Conservation (phyloP, 2,888 invertebrate species). For the Cerastis leucographa region DNA sequence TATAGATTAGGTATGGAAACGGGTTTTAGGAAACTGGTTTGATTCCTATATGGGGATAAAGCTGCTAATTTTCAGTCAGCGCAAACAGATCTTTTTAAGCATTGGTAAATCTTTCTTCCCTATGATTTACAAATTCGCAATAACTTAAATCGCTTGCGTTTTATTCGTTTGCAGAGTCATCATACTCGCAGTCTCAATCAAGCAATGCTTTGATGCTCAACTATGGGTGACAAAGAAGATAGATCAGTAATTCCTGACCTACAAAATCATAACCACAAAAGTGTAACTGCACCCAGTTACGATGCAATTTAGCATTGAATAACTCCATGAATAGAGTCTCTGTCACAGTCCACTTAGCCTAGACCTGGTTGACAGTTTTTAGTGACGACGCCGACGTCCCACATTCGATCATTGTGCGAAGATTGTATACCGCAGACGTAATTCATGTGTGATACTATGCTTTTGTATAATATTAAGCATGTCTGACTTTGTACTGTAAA, state of each 20-base stretch:
- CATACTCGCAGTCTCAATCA: background rate
- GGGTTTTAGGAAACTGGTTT: background rate
- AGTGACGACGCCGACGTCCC: slow-evolving; percentile 38
- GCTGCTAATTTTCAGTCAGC: background rate
- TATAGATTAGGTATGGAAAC: background rate
- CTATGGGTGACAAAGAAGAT: background rate
- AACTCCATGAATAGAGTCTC: slow-evolving; percentile 34
- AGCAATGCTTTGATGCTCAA: background rate
- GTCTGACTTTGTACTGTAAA: background rate
- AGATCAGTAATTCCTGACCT: slow-evolving; percentile 14
- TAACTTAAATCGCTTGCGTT: background rate
- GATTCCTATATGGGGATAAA: background rate
- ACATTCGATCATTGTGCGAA: slow-evolving; percentile 46
- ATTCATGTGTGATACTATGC: slow-evolving; percentile 24
- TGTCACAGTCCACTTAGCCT: slow-evolving; percentile 44
- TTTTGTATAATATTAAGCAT: slow-evolving; percentile 23
- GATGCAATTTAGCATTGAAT: slow-evolving; percentile 41
- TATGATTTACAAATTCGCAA: background rate
- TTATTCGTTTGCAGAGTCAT: background rate
- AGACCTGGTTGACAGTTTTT: slow-evolving; percentile 47
- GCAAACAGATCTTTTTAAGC: background rate
- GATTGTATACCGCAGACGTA: slow-evolving; percentile 33
- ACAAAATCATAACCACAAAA: slow-evolving; percentile 29
- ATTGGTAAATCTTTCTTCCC: background rate
- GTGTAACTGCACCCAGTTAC: slow-evolving; percentile 31